Evolutionary conservation across 2,113 vertebrate species (phyloP).

Genomic region (Cebus imitator): DNA sequence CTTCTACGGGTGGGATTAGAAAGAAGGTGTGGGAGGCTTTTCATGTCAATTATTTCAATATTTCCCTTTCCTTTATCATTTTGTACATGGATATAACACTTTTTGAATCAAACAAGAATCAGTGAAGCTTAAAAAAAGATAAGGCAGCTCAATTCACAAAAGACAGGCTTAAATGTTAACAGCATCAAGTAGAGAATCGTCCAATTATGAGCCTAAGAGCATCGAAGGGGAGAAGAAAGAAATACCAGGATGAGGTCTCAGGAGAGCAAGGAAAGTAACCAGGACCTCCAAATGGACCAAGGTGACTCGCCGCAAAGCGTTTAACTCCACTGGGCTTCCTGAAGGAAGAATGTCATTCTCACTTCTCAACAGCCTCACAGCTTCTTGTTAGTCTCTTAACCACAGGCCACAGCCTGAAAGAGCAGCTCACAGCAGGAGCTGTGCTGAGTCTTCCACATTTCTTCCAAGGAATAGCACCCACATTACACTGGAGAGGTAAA

Average conservation of each 20-base stretch:
- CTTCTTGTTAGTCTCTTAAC: background rate
- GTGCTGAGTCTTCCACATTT: background rate
- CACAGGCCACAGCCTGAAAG: background rate
- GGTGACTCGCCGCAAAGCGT: background rate
- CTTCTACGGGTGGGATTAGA: background rate
- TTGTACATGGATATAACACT: background rate
- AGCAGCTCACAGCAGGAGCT: background rate
- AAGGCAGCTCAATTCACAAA: background rate
- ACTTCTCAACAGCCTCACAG: background rate
- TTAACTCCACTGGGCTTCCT: background rate
- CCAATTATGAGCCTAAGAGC: background rate
- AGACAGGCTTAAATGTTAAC: background rate
- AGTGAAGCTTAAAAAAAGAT: background rate
- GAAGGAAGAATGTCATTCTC: background rate
- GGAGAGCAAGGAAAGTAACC: background rate
- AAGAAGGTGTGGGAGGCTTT: background rate
- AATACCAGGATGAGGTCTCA: background rate
- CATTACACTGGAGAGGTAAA: background rate
- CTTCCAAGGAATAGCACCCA: background rate
- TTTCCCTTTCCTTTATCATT: background rate
- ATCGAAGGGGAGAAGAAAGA: background rate
- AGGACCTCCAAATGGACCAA: rapidly evolving
- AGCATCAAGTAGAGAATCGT: background rate
- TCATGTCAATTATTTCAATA: slow-evolving; percentile 5
- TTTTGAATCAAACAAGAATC: slow-evolving; percentile 26